These are phyloP conservation scores for Paraescarpia echinospica DNA, from an alignment of 1,140 invertebrate genomes.

Conservation along the genomic window DNA sequence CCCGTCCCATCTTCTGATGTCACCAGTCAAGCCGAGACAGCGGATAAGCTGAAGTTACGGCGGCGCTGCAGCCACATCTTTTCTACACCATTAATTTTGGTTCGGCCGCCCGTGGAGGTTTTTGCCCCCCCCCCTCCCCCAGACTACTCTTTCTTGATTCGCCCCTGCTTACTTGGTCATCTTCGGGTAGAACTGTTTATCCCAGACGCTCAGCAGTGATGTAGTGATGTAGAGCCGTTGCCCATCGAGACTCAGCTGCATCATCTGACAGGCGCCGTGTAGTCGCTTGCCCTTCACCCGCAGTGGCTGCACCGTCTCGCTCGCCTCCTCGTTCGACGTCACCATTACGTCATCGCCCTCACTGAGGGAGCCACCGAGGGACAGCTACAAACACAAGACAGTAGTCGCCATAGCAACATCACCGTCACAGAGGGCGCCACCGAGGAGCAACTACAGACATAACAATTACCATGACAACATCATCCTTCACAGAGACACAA, in stretches of 20 bases:
- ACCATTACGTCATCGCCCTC: slow-evolving; percentile 67
- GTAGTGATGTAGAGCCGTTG: slow-evolving; percentile 89
- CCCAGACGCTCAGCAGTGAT: slow-evolving; percentile 90
- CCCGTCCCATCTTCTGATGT: too few species aligned
- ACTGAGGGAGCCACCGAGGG: slow-evolving; percentile 77
- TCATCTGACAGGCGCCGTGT: slow-evolving; percentile 89
- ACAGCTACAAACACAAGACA: background rate
- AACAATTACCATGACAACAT: too few species aligned
- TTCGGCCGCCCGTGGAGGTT: too few species aligned
- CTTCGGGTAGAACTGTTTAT: slow-evolving; percentile 90
- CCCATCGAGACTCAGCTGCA: slow-evolving; percentile 93
- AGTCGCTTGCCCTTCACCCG: slow-evolving; percentile 77
- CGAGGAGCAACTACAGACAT: too few species aligned
- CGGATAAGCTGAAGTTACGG: too few species aligned
- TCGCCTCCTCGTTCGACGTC: background rate
- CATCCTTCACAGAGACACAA: too few species aligned
- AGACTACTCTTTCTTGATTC: too few species aligned
- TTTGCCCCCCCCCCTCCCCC: too few species aligned
- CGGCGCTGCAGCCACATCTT: too few species aligned
- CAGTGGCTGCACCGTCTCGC: slow-evolving; percentile 52
- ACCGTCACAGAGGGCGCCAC: too few species aligned
- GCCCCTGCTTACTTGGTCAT: slow-evolving; percentile 74
- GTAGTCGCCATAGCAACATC: slow-evolving; percentile 70
- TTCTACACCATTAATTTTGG: too few species aligned
- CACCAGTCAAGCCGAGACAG: too few species aligned